Base-by-base conservation (phyloP, 2,797 vertebrate genomes). In the Rhabdophis nuchalis region DNA sequence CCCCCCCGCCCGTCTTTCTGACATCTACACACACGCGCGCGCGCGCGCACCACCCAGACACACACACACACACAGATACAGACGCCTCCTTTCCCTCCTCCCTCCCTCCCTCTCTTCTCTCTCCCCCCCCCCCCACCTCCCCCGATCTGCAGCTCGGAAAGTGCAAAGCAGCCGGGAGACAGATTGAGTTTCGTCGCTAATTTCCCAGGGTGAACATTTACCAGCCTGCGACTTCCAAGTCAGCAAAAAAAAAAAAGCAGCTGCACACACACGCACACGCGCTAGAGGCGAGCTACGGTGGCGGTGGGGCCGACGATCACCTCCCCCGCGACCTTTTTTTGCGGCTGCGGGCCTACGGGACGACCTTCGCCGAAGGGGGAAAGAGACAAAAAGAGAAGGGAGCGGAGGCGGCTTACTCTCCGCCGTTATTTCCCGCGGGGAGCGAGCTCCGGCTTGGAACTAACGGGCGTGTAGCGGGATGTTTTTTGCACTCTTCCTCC, bases 141-240 rank as follows among this genome's bases (percentile, higher is more conserved):
- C 95, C 91, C 94, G 95, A 94, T 97, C 96, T 95, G 96, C 96
- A 96, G 97, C 96, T 97, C 96, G 94, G 96, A 97, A 86, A 97
- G 97, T 96, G 97, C 96, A 97, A 96, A 97, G 97, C 97, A 97
- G 96, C 97, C 96, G 94, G 94, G 95, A 97, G 97, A 97, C 97
- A 97, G 97, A 97, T 97, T 96, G 96, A 96, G 97, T 96, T 97
- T 97, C 97, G 97, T 97, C 97, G 97, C 97, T 97, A 97, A 97
- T 97, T 97, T 97, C 97, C 97, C 97, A 97, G 97, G 97, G 97
- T 97, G 97, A 96, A 96, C 96, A 97, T 97, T 96, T 96, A 97
- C 97, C 96, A 97, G 97, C 96, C 95, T 94, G 96, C 91, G 93
- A 97, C 96, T 95, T 96, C 96, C 96, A 87, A 96, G 97, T 96